Evolutionary conservation across 2,888 invertebrate genomes (phyloP), one percentile per base, ranked within the genome.

Genomic region (Zonitis immaculata): DNA sequence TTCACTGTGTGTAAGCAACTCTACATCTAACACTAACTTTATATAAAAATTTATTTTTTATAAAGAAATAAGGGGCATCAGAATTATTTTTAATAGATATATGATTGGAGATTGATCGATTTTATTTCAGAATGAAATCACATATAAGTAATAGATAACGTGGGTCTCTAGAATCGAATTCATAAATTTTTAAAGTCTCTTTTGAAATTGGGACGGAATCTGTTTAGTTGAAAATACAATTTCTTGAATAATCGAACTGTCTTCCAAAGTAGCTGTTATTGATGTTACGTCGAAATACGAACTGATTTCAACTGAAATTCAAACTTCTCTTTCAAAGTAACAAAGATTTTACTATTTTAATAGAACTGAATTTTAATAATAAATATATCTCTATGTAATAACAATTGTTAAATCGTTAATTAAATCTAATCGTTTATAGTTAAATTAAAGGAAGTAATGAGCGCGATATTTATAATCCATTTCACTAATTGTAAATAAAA

Each of bases 1-100:
- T 51, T 51, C 35, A 44, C 30, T 25, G 42, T 18, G 22, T 44
- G 14, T 42, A 25, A 51, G 35, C 45, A 45, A 20, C 20, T 51
- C 42, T 26, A 32, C 42, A 51, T 16, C 44, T 27, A 35, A 35
- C 44, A 25, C 43, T 27, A 43, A n/a, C 42, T 47, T 35, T 42
- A 22, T 47, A 26, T 16, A 8, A 22, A 32, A 16, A 8, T 4
- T 22, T 42, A 42, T 48, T 44, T 46, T 51, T 39, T 26, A 45
- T 4, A 51, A 35, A 27, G 26, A 42, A 48, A 42, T 8, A 26
- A 8, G 6, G n/a, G n/a, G n/a, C 7, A 26, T 26, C 42, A 12
- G 18, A 42, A 49, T 28, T 22, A 22, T 22, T 22, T 35, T 18
- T 35, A 35, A 9, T 22, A 22, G 3, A 22, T 22, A 22, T 9